Evolutionary conservation across 2,888 invertebrate species (phyloP).

Genomic region (Taphrorychus bicolor): DNA sequence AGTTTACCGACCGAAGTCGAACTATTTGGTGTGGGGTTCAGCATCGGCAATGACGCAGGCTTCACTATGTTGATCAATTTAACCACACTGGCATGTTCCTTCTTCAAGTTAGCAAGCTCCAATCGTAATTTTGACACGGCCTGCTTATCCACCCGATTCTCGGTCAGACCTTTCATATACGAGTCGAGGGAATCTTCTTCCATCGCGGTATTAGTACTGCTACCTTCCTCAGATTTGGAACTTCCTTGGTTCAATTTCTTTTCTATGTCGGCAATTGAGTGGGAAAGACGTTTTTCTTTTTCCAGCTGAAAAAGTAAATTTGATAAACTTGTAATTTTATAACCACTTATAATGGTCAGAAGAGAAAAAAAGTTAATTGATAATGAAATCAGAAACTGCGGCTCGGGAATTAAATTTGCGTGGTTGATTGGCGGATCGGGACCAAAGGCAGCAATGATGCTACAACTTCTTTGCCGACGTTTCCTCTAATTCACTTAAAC

Average conservation of each 20-base stretch:
- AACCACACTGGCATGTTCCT: constrained; percentile 72
- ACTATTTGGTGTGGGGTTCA: constrained; percentile 50
- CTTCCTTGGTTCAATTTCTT: constrained; percentile 59
- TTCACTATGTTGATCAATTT: constrained; percentile 75
- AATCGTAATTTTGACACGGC: constrained; percentile 72
- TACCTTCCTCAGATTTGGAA: constrained; percentile 46
- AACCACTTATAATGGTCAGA: no score
- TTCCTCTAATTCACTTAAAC: no score
- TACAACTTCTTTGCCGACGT: no score
- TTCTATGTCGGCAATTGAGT: constrained; percentile 68
- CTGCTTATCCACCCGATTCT: constrained; percentile 62
- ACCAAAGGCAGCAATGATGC: no score
- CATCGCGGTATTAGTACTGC: constrained; percentile 48
- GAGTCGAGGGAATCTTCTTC: constrained; percentile 81
- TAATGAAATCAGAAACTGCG: no score
- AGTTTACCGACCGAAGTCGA: constrained; percentile 40
- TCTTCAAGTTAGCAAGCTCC: constrained; percentile 71
- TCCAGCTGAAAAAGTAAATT: constrained; percentile 64
- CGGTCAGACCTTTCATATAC: constrained; percentile 76
- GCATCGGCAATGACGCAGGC: constrained; percentile 69
- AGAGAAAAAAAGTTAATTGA: no score
- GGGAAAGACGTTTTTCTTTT: constrained; percentile 63
- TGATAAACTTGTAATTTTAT: no score
- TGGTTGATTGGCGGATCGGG: no score
- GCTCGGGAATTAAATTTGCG: no score